Evolutionary conservation across 2,113 vertebrate genomes (phyloP), one percentile per base, ranked within the genome.

Genomic region (Apteryx owenii): DNA sequence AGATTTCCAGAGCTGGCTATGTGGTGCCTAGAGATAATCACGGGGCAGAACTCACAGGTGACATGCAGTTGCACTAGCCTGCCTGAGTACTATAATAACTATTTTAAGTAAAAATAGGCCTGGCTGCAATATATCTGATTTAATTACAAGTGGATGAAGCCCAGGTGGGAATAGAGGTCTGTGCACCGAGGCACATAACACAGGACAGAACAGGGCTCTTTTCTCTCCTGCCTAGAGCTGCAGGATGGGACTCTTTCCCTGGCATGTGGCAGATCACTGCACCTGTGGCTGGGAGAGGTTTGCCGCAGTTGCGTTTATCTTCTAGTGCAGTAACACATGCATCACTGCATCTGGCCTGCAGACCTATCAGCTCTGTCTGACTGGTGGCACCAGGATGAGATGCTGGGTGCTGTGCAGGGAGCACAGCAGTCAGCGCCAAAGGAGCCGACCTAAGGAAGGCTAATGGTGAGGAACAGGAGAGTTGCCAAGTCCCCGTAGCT

Each of bases 361-460:
- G 28, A 20, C 17, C 18, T 51, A 14, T 48, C 46, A 48, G 46
- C 17, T 60, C 56, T 19, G 17, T 56, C 54, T 17, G 9, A 31
- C 56, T 58, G 40, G 38, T 58, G 53, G 5, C 56, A 72, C 18
- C 66, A 88, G 26, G 17, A 29, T 15, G 29, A 31, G 42, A 33
- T 0, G 0, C 0, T 69, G 42, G 40, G 20, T 26, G 25, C 26
- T 36, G 29, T 38, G 58, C 1, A 1, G 28, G 26, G 33, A 75
- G 20, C 9, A n/a, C 2, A 1, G 19, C 60, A 28, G 23, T 42
- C 21, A 70, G 25, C 17, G 62, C 53, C 26, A 42, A 13, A 71
- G 54, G 8, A 46, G 5, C 9, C 0, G 3, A 85, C 7, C 0
- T 1, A 8, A 92, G 6, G 4, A 53, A 92, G 15, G 29, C 17